Conservation (phyloP, 2,888 invertebrate species). For the Netelia fuscicornis region DNA sequence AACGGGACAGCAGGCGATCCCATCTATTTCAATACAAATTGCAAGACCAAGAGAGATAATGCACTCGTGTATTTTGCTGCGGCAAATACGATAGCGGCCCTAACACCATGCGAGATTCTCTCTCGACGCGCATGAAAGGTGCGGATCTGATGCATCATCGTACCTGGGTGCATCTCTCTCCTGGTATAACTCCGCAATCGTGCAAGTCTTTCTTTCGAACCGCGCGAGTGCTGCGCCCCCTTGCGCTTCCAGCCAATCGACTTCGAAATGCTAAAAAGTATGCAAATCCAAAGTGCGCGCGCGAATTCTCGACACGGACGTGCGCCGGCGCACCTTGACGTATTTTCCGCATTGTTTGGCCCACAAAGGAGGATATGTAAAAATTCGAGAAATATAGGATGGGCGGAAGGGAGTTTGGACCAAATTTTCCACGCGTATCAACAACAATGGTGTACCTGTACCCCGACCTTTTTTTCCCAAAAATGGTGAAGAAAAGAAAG, state of each 20-base stretch:
- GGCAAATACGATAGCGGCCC: not conserved
- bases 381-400: constrained; percentile 40
- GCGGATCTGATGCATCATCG: constrained; percentile 44
- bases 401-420: not conserved
- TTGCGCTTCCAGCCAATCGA: constrained; percentile 27
- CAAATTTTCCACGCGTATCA: constrained; percentile 19
- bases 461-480: constrained; percentile 29
- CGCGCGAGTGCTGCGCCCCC: constrained; percentile 47
- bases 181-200: not conserved
- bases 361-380: constrained; percentile 73
- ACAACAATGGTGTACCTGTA: constrained; percentile 68
- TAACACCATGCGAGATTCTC: constrained; percentile 28
- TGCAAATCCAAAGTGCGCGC: constrained; percentile 74
- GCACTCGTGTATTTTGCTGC: not conserved
- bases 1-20: constrained; percentile 38
- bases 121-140: constrained; percentile 46
- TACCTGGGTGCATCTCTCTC: not conserved
- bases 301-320: constrained; percentile 23
- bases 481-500: constrained; percentile 19
- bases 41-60: constrained; percentile 1
- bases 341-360: constrained; percentile 76
- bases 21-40: constrained; percentile 42
- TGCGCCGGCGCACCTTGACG: constrained; percentile 70
- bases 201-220: constrained; percentile 4
- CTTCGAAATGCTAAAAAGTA: constrained; percentile 75